These are phyloP conservation scores for Pterostichus niger DNA, from an alignment of 2,888 invertebrate species.

Conservation along the genomic window DNA sequence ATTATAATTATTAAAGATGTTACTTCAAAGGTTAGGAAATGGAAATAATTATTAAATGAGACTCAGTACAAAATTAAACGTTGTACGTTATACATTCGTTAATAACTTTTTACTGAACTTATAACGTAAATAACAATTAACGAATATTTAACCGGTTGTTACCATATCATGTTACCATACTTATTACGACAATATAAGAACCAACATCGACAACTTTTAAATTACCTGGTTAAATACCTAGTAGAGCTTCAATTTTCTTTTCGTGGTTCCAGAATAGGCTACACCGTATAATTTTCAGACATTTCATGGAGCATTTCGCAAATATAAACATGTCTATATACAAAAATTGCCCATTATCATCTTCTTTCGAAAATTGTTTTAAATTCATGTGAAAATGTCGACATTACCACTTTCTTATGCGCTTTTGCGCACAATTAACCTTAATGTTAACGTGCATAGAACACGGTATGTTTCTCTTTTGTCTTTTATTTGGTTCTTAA, in stretches of 20 bases:
- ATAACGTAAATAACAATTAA: too few relatives aligned
- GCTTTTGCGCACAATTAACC: background rate
- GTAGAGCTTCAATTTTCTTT: background rate
- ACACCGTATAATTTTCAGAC: slow-evolving; percentile 32
- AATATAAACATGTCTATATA: slow-evolving; percentile 20
- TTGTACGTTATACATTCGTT: too few relatives aligned
- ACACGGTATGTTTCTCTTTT: slow-evolving; percentile 4
- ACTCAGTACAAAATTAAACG: too few relatives aligned
- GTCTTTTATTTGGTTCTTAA: slow-evolving; percentile 32
- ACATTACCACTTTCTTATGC: slow-evolving; percentile 16
- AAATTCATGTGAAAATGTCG: slow-evolving; percentile 33
- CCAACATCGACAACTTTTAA: background rate
- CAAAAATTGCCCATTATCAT: slow-evolving; percentile 1
- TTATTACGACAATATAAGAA: background rate
- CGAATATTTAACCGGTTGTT: too few relatives aligned
- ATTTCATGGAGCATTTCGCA: slow-evolving; percentile 23
- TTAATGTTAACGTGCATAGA: slow-evolving; percentile 28
- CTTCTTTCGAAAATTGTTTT: slow-evolving; percentile 41
- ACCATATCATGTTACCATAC: background rate
- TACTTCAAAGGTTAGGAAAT: too few relatives aligned
- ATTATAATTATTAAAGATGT: too few relatives aligned
- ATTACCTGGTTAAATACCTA: slow-evolving; percentile 16
- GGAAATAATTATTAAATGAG: too few relatives aligned
- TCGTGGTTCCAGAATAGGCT: too few relatives aligned
- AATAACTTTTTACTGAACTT: too few relatives aligned